These are phyloP conservation scores for Rhinophrynus dorsalis DNA, from an alignment of 2,797 vertebrate species.

Conservation along the genomic window DNA sequence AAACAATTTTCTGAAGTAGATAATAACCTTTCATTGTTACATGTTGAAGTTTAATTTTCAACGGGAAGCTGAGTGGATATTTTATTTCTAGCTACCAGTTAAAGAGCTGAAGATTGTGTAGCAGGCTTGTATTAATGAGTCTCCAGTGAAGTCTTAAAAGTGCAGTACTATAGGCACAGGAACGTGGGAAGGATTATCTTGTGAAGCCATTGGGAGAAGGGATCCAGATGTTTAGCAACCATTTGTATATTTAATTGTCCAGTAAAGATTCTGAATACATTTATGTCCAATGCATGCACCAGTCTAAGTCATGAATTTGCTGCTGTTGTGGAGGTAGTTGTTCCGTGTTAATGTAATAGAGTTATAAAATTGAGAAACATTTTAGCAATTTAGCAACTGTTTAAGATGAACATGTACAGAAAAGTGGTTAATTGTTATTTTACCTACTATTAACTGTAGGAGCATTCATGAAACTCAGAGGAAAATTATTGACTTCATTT, in stretches of 20 bases:
- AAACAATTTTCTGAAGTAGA: conserved; percentile 17
- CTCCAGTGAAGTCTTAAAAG: conserved; percentile 5
- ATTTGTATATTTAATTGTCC: conserved; percentile 20
- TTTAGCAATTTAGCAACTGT: not conserved
- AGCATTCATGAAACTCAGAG: too few relatives aligned
- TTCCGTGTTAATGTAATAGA: not conserved
- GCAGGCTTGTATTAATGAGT: conserved; percentile 39
- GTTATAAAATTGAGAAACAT: not conserved
- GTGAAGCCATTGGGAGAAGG: conserved; percentile 16
- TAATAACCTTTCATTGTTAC: conserved; percentile 15
- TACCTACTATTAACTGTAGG: not conserved
- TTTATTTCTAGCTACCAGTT: conserved; percentile 27
- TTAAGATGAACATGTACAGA: too few relatives aligned
- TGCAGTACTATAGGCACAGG: conserved; percentile 22
- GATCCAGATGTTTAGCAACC: conserved; percentile 22
- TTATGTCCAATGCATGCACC: not conserved
- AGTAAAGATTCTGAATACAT: conserved; percentile 24
- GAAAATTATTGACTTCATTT: too few relatives aligned
- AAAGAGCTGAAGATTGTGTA: conserved; percentile 35
- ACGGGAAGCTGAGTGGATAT: conserved; percentile 4
- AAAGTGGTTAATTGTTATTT: not conserved
- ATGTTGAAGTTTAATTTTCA: conserved; percentile 31
- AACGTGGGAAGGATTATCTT: conserved; percentile 24
- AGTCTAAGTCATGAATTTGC: conserved; percentile 10
- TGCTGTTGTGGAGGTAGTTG: not conserved